Base-by-base conservation (phyloP, 1,140 invertebrate species). In the Atta colombica region DNA sequence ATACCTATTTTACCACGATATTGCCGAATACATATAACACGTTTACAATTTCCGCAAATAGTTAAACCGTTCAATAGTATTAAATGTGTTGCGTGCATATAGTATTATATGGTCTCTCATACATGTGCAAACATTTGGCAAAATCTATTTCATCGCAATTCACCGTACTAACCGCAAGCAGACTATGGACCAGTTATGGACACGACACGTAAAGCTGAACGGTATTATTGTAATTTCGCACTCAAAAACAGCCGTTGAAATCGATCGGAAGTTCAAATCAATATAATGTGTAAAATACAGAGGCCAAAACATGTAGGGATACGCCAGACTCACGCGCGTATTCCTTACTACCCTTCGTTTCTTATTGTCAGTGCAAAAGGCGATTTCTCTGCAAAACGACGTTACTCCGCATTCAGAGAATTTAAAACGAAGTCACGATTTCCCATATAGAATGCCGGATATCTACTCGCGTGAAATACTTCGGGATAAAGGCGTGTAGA, bases 371-470 rank as follows among this genome's bases (percentile, higher is more conserved):
- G 88, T 89, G 86, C 89, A 92, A 92, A 92, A 88, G 87, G 90
- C 90, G 92, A 93, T 93, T 93, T 92, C 89, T 93, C 92, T 91
- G 87, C 87, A 89, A 66, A 93, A 93, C 92, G 91, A 93, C 91
- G 90, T 93, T 93, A 93, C 87, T 60, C 80, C 86, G 92, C 71
- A 87, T 86, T 86, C 63, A 60, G 86, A 91, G 90, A 93, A 93
- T 93, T 93, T 91, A 86, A 93, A 93, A 92, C 92, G 78, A 92
- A 93, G 92, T 93, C 92, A 92, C 92, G 92, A 92, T 92, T 90
- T 86, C 80, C 35, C 81, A 85, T 91, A 90, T 87, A 92, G 90
- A 77, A 92, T 90, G 60, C 74, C 53, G 77, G 60, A 58, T 88
- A 89, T 89, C 87, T 75, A 85, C 51, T 78, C 68, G 71, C 71